Evolutionary conservation across 92 coral and sea anemone species (phyloP).

Genomic region (Nematostella vectensis): DNA sequence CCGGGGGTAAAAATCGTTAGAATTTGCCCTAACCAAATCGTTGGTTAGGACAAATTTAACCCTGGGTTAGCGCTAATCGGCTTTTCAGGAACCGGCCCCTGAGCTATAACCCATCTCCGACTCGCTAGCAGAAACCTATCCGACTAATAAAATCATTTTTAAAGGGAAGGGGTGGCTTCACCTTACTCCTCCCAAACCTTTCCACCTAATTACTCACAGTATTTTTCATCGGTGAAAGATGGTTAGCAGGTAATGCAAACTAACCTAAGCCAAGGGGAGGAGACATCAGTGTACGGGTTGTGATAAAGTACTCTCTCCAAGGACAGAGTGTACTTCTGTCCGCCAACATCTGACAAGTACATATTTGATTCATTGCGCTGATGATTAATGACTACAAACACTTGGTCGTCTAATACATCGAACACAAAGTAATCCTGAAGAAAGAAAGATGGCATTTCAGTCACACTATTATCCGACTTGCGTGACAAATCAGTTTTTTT

Average conservation of each 20-base stretch:
- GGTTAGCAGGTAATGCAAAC: background rate
- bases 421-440: slow-evolving; percentile 81
- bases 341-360: slow-evolving; percentile 66
- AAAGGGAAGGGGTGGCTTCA: too few species aligned
- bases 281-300: slow-evolving; percentile 89
- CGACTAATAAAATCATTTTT: too few species aligned
- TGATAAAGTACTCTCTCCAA: slow-evolving; percentile 88
- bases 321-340: slow-evolving; percentile 64
- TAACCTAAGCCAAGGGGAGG: slow-evolving; percentile 95
- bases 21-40: too few species aligned
- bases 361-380: slow-evolving; percentile 67
- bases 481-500: background rate
- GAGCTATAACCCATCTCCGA: too few species aligned
- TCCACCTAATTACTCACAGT: too few species aligned
- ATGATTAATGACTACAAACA: slow-evolving; percentile 89
- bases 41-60: too few species aligned
- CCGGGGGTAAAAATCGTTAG: too few species aligned
- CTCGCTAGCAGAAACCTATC: too few species aligned
- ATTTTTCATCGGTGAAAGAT: too few species aligned
- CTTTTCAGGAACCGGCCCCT: too few species aligned
- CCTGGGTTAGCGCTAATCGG: too few species aligned
- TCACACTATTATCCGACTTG: background rate
- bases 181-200: too few species aligned
- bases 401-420: slow-evolving; percentile 61
- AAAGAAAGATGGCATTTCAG: background rate